Conservation (phyloP, 2,113 vertebrate genomes). For the Nerophis lumbriciformis region DNA sequence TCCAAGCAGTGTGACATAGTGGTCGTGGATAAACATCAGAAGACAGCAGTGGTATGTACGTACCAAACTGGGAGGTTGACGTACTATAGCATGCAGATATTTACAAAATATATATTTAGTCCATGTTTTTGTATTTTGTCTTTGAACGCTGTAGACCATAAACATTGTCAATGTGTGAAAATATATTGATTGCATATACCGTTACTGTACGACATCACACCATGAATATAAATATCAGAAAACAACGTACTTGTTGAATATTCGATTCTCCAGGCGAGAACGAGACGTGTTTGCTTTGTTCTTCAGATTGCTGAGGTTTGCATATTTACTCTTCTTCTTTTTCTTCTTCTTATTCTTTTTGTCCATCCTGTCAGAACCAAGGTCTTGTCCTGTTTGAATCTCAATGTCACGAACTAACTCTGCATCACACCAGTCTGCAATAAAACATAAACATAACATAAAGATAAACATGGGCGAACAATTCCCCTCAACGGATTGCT, state of each 20-base stretch:
- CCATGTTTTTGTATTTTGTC: too few relatives aligned
- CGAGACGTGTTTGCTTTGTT: constrained; percentile 77
- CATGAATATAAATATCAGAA: neutral
- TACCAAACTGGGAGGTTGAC: too few relatives aligned
- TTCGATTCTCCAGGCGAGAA: constrained; percentile 82
- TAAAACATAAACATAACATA: neutral
- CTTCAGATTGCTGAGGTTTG: constrained; percentile 86
- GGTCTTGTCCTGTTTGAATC: constrained; percentile 80
- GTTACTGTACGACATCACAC: too few relatives aligned
- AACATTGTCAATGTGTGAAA: too few relatives aligned
- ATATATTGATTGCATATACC: too few relatives aligned
- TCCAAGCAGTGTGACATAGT: too few relatives aligned
- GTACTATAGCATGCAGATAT: too few relatives aligned
- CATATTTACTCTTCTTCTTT: constrained; percentile 80
- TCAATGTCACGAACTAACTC: constrained; percentile 90
- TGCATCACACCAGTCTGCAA: constrained; percentile 83
- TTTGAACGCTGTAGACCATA: too few relatives aligned
- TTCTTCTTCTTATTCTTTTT: constrained; percentile 75
- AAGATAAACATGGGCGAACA: neutral
- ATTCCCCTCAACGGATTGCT: neutral
- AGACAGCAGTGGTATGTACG: too few relatives aligned
- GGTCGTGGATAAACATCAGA: too few relatives aligned
- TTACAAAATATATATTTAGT: too few relatives aligned
- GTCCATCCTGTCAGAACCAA: constrained; percentile 76
- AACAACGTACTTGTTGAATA: constrained; percentile 86